These are phyloP conservation scores for Strigops habroptila DNA, from an alignment of 2,113 vertebrate species.

Conservation along the genomic window DNA sequence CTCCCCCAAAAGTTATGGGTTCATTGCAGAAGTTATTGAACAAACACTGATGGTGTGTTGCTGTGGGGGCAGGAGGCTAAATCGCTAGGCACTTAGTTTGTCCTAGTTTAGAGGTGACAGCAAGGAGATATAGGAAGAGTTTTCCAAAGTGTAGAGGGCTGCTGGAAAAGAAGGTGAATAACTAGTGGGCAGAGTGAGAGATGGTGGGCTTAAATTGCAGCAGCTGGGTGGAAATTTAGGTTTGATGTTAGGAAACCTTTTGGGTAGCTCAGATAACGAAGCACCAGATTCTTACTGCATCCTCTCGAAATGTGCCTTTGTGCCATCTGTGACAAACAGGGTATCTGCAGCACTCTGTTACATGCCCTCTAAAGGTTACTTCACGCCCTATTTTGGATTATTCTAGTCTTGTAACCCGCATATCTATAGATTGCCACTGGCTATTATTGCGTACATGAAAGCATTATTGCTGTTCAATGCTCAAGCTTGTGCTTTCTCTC, in stretches of 20 bases:
- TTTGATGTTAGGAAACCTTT: background rate
- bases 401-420: background rate
- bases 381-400: background rate
- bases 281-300: background rate
- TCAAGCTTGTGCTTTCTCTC: background rate
- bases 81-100: background rate
- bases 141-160: background rate
- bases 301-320: background rate
- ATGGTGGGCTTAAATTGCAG: background rate
- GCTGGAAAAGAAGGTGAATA: background rate
- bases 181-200: background rate
- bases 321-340: background rate
- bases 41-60: background rate
- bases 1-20: background rate
- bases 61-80: background rate
- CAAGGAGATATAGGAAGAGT: background rate
- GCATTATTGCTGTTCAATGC: background rate
- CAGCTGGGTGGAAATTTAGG: fast-evolving
- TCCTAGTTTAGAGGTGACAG: background rate
- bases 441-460: background rate
- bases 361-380: background rate
- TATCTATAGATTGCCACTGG: background rate
- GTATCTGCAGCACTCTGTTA: background rate
- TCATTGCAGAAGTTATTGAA: background rate
- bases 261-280: background rate